Conservation (phyloP, 1,140 invertebrate genomes). For the Sycophaga agraensis region DNA sequence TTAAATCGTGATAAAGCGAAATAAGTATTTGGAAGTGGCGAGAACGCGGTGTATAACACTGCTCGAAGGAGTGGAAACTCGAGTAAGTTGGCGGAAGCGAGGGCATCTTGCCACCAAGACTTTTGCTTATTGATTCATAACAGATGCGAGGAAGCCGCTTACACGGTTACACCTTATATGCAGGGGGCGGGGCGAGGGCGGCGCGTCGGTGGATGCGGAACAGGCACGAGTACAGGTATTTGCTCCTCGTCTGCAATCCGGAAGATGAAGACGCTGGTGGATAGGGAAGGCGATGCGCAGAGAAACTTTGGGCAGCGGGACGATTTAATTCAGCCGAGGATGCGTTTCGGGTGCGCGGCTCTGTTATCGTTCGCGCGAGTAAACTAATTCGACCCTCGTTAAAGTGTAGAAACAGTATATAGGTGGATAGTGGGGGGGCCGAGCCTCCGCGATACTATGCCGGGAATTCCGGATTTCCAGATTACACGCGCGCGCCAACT, state of each 20-base stretch:
- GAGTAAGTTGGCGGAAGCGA: no score
- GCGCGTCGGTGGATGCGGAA: no score
- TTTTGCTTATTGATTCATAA: no score
- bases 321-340: slow-evolving; percentile 18
- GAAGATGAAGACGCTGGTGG: slow-evolving; percentile 4
- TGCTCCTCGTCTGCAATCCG: not conserved
- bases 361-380: slow-evolving; percentile 17
- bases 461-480: slow-evolving; percentile 1
- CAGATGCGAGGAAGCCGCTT: no score
- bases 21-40: no score
- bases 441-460: not conserved
- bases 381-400: slow-evolving; percentile 29
- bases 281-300: not conserved
- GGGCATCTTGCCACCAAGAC: no score
- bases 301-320: slow-evolving; percentile 4
- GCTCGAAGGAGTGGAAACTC: no score
- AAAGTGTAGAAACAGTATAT: slow-evolving; percentile 11
- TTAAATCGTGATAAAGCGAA: no score
- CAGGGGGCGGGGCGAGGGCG: no score
- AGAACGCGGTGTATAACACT: no score
- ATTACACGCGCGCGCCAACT: slow-evolving; percentile 6
- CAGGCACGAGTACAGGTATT: not conserved
- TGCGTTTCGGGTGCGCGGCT: slow-evolving; percentile 13
- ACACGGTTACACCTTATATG: no score
- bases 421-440: not conserved